Base-by-base conservation (phyloP, 1,140 invertebrate species). In the Calycopis cecrops region DNA sequence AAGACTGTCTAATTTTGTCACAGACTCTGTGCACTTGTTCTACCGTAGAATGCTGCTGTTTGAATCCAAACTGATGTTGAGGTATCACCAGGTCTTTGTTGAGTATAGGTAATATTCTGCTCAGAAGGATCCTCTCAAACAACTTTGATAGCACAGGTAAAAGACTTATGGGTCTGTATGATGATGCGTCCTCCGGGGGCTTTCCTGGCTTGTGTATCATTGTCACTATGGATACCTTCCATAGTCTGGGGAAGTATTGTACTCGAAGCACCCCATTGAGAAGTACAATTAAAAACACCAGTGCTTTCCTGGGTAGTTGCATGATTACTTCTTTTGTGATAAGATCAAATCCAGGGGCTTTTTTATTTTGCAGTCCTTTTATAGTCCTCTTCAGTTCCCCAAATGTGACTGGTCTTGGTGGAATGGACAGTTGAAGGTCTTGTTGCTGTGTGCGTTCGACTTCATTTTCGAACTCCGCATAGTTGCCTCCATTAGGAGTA, bases 101-200 rank as follows among this genome's bases (percentile, higher is more conserved):
- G 6, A 55, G 11, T 35, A 38, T 33, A 4, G 8, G 14, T 28
- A 18, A 4, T 9, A 66, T 49, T 49, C 55, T 55, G 33, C 51
- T 14, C 1, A 65, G 49, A 3, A 65, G 47, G 9, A 59, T 48
- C n/a, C 14, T 63, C 35, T 69, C 66, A 9, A 58, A 50, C 9
- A 65, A n/a, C n/a, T n/a, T n/a, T n/a, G n/a, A n/a, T n/a, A n/a
- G n/a, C n/a, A n/a, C n/a, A n/a, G n/a, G n/a, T 9, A 60, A 28
- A 8, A 65, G 55, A 18, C 67, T 69, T n/a, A 65, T 69, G 0
- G 63, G 63, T 37, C 60, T 47, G 14, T 62, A 64, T 28, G 60
- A 60, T 11, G 50, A 47, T 1, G 49, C 12, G 11, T 55, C 35
- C 0, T 57, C 12, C 0, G 33, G 35, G 10, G 56, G 59, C 40